These are phyloP conservation scores for Platysteira castanea DNA, from an alignment of 2,113 vertebrate genomes.

Conservation along the genomic window DNA sequence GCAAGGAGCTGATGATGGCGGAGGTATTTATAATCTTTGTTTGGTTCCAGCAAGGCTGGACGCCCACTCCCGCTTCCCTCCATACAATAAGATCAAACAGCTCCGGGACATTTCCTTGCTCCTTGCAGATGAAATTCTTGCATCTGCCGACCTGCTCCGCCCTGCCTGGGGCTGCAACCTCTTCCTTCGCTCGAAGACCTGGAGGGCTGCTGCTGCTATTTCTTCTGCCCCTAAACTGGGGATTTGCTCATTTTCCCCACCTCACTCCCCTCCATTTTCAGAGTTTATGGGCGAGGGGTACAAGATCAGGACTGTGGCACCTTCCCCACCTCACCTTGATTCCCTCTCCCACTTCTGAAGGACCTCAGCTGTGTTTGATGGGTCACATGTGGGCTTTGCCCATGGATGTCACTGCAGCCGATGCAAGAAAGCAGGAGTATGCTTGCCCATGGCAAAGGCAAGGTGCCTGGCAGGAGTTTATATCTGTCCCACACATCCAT, in stretches of 20 bases:
- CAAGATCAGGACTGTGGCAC: neutral
- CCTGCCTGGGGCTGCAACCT: neutral
- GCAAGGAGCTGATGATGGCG: neutral
- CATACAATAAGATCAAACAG: constrained; percentile 61
- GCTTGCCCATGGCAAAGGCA: neutral
- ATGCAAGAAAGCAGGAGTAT: neutral
- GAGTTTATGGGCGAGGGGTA: rapidly evolving
- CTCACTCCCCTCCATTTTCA: neutral
- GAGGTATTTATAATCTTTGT: constrained; percentile 58
- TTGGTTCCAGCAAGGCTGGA: constrained; percentile 53
- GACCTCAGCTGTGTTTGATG: neutral
- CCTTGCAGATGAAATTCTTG: constrained; percentile 1
- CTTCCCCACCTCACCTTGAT: neutral
- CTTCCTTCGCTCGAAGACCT: neutral
- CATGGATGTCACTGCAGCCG: rapidly evolving
- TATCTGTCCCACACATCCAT: neutral
- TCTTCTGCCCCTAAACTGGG: neutral
- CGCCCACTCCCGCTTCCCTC: constrained; percentile 33
- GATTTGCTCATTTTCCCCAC: neutral
- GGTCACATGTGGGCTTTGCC: neutral
- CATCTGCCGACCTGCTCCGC: neutral
- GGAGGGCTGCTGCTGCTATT: neutral
- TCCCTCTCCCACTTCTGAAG: neutral
- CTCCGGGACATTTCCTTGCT: constrained; percentile 35
- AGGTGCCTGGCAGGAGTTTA: neutral